A percentile compares a stretch with the other conserved stretches of the same genome.
Evolutionary conservation across 2,888 invertebrate species (phyloP).

Genomic region (Alloplasta piceator): DNA sequence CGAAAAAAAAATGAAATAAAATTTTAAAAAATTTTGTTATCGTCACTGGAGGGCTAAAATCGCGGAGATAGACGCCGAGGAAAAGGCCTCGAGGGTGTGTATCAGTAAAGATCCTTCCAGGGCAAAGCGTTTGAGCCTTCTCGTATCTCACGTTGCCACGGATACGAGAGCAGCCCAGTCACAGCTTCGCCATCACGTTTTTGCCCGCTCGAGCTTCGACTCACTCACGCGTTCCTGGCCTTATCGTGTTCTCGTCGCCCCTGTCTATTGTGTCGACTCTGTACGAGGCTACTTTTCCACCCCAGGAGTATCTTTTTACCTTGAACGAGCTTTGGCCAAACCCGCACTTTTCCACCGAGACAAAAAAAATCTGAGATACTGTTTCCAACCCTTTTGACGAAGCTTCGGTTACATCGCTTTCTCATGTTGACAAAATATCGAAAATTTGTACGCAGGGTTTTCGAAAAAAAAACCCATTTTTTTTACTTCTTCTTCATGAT

Average conservation of each 20-base stretch:
- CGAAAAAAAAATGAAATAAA: too few species aligned
- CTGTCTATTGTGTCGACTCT: conserved; percentile 28
- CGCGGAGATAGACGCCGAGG: conserved; percentile 9
- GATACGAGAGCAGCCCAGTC: conserved; percentile 65
- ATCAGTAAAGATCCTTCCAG: conserved; percentile 27
- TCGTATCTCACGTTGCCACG: conserved; percentile 73
- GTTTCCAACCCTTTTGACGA: too few species aligned
- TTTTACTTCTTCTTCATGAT: too few species aligned
- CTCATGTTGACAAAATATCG: too few species aligned
- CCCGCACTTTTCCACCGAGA: background rate
- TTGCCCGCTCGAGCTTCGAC: conserved; percentile 65
- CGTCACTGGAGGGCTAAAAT: too few species aligned
- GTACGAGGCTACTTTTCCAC: conserved; percentile 2
- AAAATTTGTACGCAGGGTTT: too few species aligned
- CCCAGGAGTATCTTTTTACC: conserved; percentile 17
- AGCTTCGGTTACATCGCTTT: too few species aligned
- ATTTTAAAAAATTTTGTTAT: too few species aligned
- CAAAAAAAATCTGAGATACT: background rate
- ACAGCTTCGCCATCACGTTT: conserved; percentile 71
- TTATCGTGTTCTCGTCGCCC: conserved; percentile 32
- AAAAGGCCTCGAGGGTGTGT: conserved; percentile 25
- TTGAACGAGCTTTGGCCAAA: conserved; percentile 18
- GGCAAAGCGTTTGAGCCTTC: conserved; percentile 35
- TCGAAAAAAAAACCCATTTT: too few species aligned
- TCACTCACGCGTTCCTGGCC: conserved; percentile 50